Evolutionary conservation across 2,888 invertebrate species (phyloP), one percentile per base, ranked within the genome.

Genomic region (Caenorhabditis parvicauda): DNA sequence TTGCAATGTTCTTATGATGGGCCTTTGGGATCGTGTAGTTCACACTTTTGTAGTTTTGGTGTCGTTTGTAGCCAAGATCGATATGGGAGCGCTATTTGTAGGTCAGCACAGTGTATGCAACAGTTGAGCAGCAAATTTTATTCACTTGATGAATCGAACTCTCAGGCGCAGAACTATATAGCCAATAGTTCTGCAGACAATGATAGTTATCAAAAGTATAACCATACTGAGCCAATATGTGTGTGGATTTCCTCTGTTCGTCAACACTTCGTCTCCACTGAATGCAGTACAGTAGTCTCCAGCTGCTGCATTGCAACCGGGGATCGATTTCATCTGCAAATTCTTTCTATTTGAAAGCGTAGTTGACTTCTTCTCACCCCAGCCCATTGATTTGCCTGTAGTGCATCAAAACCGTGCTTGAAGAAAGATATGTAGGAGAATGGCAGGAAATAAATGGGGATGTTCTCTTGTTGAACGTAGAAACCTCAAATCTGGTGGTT

Each of bases 351-450:
- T 12, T 38, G n/a, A 2, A 7, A 9, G 19, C 41, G 52, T 25
- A 35, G 38, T 21, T 35, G 25, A 24, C 25, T 47, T 25, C 5
- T 14, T 12, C 45, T 35, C n/a, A 70, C 54, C 35, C 37, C 49
- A 1, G 21, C 43, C 74, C 73, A 76, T 41, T 76, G 74, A 52
- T 75, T 75, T 19, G 63, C 64, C 44, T 75, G 63, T 19, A 75
- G 54, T 1, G 67, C 68, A 50, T 74, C 74, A 56, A 75, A 76
- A 7, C 73, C 73, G 56, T 75, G 74, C 27, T 67, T 64, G 62
- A 74, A 76, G 74, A 74, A 76, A 9, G 75, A 75, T 7, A 74
- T 35, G 42, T 64, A 56, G 3, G 71, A 67, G n/a, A 70, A 25
- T 57, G 63, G 54, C 14, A 51, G 48, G 38, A 72, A 62, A 46